Evolutionary conservation across 2,797 vertebrate species (phyloP).

Genomic region (Eulemur coronatus): DNA sequence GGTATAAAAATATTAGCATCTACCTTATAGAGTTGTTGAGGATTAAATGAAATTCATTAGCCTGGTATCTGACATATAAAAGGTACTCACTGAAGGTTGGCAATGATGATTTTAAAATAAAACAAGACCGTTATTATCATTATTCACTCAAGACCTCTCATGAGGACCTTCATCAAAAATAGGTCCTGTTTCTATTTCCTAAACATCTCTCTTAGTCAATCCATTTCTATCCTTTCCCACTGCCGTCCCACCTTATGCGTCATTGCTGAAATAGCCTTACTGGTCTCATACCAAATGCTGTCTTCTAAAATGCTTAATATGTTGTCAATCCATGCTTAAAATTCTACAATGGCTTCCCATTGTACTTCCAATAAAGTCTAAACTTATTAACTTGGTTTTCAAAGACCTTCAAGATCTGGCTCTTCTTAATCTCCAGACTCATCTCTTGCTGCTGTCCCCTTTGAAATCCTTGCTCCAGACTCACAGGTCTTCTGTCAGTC

Average conservation of each 20-base stretch:
- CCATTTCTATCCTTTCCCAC: background rate
- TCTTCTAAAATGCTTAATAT: background rate
- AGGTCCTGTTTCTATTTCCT: background rate
- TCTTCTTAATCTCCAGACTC: background rate
- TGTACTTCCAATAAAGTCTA: background rate
- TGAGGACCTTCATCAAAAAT: background rate
- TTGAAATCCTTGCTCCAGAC: background rate
- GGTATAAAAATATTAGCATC: background rate
- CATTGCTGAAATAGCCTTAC: background rate
- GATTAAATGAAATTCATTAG: background rate
- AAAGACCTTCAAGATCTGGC: background rate
- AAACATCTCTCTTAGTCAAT: background rate
- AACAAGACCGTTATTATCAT: background rate
- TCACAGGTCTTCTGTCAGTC: background rate
- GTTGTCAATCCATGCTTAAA: slow-evolving; percentile 4
- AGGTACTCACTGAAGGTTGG: background rate
- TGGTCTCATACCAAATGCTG: background rate
- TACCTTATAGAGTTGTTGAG: background rate
- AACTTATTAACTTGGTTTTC: background rate
- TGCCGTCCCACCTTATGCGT: background rate
- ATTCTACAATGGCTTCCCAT: background rate
- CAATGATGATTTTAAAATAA: background rate
- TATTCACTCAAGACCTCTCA: background rate
- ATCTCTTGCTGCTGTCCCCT: background rate
- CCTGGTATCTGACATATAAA: background rate